Evolutionary conservation across 2,888 invertebrate genomes (phyloP).

Genomic region (Panzeria rudis): DNA sequence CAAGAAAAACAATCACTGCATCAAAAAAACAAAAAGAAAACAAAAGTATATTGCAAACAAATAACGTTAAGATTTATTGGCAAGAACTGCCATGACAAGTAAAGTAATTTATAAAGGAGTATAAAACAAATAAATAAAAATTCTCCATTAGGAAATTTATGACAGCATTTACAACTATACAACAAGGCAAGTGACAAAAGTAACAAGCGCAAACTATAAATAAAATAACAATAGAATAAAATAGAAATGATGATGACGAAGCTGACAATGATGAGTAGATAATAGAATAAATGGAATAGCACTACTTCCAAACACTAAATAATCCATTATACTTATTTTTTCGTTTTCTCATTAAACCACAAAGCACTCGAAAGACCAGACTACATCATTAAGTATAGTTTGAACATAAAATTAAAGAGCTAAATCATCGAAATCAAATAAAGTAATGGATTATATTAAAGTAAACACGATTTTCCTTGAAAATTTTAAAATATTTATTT

Average conservation of each 20-base stretch:
- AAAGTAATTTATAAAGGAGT: neutral
- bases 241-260: slow-evolving; percentile 5
- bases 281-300: slow-evolving; percentile 11
- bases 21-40: neutral
- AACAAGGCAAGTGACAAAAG: neutral
- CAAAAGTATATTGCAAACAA: neutral
- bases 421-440: no score
- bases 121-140: slow-evolving; percentile 37
- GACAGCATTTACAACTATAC: slow-evolving; percentile 22
- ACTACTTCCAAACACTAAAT: neutral
- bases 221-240: neutral
- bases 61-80: slow-evolving; percentile 50
- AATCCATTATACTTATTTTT: neutral
- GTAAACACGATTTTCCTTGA: no score
- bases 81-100: slow-evolving; percentile 13
- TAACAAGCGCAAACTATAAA: neutral
- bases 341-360: neutral
- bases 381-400: no score
- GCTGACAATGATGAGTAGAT: neutral
- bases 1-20: neutral
- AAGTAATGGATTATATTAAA: no score
- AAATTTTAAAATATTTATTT: no score
- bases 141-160: slow-evolving; percentile 50
- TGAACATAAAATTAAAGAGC: no score
- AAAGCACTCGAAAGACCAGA: no score